Conservation (phyloP, 2,888 invertebrate genomes). For the Antheraea assamensis region DNA sequence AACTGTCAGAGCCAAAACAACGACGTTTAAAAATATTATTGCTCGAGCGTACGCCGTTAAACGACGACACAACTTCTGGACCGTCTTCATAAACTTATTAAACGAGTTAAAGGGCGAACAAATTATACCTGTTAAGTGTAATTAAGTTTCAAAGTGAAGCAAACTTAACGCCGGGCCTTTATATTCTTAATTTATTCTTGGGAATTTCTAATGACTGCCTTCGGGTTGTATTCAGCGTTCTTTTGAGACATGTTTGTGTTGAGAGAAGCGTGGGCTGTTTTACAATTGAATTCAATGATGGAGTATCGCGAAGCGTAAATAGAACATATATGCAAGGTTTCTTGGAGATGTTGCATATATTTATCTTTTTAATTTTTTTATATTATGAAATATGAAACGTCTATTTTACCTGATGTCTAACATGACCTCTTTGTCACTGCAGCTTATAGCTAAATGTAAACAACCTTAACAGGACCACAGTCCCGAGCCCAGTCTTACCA, state of each 20-base stretch:
- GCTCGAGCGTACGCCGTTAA: constrained; percentile 21
- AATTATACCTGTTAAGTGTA: constrained; percentile 55
- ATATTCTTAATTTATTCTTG: constrained; percentile 36
- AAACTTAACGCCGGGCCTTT: constrained; percentile 33
- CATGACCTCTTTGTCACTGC: too few relatives aligned
- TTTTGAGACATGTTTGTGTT: constrained; percentile 15
- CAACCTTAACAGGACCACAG: too few relatives aligned
- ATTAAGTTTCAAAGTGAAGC: constrained; percentile 48
- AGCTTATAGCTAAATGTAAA: too few relatives aligned
- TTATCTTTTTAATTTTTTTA: neutral
- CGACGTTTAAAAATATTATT: constrained; percentile 21
- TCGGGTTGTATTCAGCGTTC: neutral
- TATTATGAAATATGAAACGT: too few relatives aligned
- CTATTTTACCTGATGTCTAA: too few relatives aligned
- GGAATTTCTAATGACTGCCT: constrained; percentile 28
- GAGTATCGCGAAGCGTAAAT: neutral
- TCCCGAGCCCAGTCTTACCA: too few relatives aligned
- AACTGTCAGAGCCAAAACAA: neutral
- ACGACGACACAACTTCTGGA: constrained; percentile 29
- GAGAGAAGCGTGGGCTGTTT: constrained; percentile 10
- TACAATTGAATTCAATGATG: constrained; percentile 2
- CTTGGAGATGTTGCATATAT: neutral
- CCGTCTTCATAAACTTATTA: constrained; percentile 44
- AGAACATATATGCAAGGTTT: neutral
- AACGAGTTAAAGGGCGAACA: constrained; percentile 45